These are phyloP conservation scores for Enteromius unitaeniatus DNA, from an alignment of 2,797 vertebrate species.

Conservation along the genomic window DNA sequence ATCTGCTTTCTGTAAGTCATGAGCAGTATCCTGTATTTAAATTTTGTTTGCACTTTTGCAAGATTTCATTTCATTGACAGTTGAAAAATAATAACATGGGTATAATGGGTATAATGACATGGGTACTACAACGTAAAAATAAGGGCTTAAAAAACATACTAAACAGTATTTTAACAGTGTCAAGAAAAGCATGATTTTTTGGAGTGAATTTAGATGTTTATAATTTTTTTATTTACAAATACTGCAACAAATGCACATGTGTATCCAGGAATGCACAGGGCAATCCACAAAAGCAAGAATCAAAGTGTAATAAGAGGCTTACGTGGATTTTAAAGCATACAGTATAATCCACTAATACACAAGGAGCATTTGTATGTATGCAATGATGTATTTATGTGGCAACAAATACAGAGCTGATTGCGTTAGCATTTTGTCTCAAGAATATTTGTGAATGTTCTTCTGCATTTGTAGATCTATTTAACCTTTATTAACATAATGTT, in stretches of 20 bases:
- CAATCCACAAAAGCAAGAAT: background rate
- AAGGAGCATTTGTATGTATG: background rate
- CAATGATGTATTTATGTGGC: background rate
- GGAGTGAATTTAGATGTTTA: background rate
- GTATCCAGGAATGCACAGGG: background rate
- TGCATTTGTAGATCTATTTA: background rate
- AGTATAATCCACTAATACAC: background rate
- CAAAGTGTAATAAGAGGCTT: constrained; percentile 7
- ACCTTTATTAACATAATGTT: background rate
- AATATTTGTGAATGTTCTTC: background rate
- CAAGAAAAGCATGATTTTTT: background rate
- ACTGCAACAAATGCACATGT: background rate
- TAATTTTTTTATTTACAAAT: background rate
- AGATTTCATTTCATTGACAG: no score
- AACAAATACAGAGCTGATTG: background rate
- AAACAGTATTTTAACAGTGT: background rate
- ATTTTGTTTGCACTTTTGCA: background rate
- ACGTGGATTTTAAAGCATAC: background rate
- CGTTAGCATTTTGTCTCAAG: no score
- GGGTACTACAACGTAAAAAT: no score
- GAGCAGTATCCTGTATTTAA: background rate
- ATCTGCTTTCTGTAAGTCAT: background rate
- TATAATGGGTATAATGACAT: no score
- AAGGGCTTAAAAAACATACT: background rate
- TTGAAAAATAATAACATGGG: no score